phyloP scores from a whole-genome alignment of 2,113 vertebrate genomes.

The Labeo catla region DNA sequence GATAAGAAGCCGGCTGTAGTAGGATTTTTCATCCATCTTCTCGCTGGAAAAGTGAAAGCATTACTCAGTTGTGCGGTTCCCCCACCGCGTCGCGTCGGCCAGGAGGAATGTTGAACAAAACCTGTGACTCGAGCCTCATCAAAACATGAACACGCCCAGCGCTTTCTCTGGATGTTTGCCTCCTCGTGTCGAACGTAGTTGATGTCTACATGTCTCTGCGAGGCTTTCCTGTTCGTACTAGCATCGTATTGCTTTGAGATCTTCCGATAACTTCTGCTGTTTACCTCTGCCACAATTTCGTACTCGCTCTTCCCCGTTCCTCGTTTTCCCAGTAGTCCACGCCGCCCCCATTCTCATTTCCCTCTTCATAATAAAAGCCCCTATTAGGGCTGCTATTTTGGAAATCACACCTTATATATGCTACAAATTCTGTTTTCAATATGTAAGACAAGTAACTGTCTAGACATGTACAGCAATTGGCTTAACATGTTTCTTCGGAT shows the following conservation, averaged over 20 bases:
- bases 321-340: conserved; percentile 21
- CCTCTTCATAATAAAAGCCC: conserved; percentile 35
- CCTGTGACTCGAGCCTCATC: conserved; percentile 5
- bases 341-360: background rate
- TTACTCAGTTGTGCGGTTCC: conserved; percentile 67
- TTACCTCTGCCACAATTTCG: conserved; percentile 25
- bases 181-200: background rate
- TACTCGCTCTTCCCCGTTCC: conserved; percentile 23
- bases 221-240: background rate
- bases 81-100: conserved; percentile 47
- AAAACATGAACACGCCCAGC: conserved; percentile 10
- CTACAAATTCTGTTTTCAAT: background rate
- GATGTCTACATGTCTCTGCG: conserved; percentile 4
- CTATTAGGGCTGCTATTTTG: background rate
- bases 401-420: background rate
- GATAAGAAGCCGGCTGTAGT: conserved; percentile 82
- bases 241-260: background rate
- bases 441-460: background rate
- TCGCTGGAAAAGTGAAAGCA: conserved; percentile 68
- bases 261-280: conserved; percentile 35
- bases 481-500: background rate
- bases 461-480: background rate
- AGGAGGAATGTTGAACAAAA: conserved; percentile 44
- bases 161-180: background rate
- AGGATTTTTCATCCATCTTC: conserved; percentile 95